Percentiles rank a stretch among this genome's conserved stretches.
Conservation (phyloP, 2,113 vertebrate genomes). For the Lophius piscatorius region DNA sequence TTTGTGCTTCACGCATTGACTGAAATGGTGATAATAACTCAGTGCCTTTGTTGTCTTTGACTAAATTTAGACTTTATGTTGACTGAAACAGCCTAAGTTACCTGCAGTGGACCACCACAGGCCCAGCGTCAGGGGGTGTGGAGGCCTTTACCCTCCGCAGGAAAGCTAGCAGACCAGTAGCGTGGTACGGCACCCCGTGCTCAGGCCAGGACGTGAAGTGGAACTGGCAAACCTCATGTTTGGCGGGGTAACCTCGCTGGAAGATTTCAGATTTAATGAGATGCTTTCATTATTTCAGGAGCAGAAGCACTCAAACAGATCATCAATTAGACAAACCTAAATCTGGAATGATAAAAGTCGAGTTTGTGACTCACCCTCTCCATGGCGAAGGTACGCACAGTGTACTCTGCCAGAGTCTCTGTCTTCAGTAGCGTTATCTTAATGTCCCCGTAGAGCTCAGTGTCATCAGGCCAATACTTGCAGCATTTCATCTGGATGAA, state of each 20-base stretch:
- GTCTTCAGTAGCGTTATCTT: slow-evolving; percentile 93
- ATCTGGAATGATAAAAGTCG: too few species aligned
- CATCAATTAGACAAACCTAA: not conserved
- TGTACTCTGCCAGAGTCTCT: slow-evolving; percentile 89
- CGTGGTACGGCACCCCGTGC: slow-evolving; percentile 92
- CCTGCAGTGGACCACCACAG: slow-evolving; percentile 98
- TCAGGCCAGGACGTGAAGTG: slow-evolving; percentile 97
- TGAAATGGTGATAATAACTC: too few species aligned
- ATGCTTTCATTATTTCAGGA: not conserved
- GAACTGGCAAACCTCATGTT: slow-evolving; percentile 96
- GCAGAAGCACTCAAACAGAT: not conserved
- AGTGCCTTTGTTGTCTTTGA: too few species aligned
- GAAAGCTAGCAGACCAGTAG: slow-evolving; percentile 93
- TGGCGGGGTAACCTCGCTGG: slow-evolving; percentile 91
- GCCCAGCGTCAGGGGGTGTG: slow-evolving; percentile 89
- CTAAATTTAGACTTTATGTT: too few species aligned
- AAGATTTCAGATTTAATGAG: slow-evolving; percentile 1
- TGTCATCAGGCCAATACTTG: slow-evolving; percentile 96
- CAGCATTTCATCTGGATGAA: slow-evolving; percentile 91
- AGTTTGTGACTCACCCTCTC: slow-evolving; percentile 85
- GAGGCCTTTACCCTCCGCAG: slow-evolving; percentile 92
- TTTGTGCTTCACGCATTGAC: too few species aligned
- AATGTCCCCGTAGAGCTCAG: slow-evolving; percentile 95
- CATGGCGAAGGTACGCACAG: slow-evolving; percentile 91
- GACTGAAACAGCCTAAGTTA: slow-evolving; percentile 48